Evolutionary conservation across 1,140 invertebrate genomes (phyloP).

Genomic region (Rhyacophila brunnea): DNA sequence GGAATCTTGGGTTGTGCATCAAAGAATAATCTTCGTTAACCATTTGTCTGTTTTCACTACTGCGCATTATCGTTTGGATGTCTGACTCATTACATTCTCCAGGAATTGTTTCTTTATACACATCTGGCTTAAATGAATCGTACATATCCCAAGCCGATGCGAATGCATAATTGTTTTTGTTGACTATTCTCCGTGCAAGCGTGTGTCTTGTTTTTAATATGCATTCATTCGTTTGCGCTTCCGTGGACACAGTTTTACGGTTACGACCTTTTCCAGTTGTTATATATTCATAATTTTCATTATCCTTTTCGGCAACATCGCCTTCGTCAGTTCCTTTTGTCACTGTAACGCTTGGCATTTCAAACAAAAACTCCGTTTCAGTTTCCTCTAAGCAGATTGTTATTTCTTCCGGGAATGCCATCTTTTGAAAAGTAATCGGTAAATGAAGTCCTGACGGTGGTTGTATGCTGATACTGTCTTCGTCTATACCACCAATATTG

Average conservation of each 20-base stretch:
- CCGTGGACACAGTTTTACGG: constrained; percentile 60
- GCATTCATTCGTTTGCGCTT: constrained; percentile 63
- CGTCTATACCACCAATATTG: too few relatives aligned
- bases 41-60: neutral
- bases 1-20: constrained; percentile 43
- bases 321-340: constrained; percentile 59
- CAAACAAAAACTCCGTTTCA: constrained; percentile 62
- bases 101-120: neutral
- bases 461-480: neutral
- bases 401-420: constrained; percentile 51
- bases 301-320: constrained; percentile 55
- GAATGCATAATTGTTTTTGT: constrained; percentile 58
- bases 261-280: constrained; percentile 61
- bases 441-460: constrained; percentile 4
- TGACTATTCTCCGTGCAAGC: constrained; percentile 53
- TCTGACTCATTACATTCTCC: neutral
- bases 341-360: constrained; percentile 61
- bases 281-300: constrained; percentile 64
- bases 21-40: neutral
- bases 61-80: neutral
- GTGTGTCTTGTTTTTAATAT: constrained; percentile 63
- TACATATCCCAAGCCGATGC: constrained; percentile 74
- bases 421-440: constrained; percentile 1
- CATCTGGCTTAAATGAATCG: constrained; percentile 58
- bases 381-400: constrained; percentile 65